Base-by-base conservation (phyloP, 2,113 vertebrate genomes). In the Lonchura striata region DNA sequence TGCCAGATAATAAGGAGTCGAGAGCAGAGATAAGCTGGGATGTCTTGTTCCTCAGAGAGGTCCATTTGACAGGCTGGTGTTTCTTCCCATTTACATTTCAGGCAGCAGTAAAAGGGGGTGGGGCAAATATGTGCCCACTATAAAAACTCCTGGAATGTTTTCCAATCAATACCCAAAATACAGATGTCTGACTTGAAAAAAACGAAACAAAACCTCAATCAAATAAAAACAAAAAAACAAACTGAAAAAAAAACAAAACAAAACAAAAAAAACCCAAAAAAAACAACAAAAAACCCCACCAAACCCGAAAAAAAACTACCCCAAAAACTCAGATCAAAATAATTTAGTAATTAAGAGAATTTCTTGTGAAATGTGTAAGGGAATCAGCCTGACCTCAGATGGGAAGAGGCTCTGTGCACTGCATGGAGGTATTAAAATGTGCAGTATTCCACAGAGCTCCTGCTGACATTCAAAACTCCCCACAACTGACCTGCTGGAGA, bases 81-180 rank as follows among this genome's bases (percentile, higher is more conserved):
- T 97, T 97, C 64, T 90, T 94, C 61, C 87, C 93, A 93, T 96
- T 96, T 81, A 83, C 78, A 74, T 88, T 88, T 96, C 83, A 95
- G 76, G 83, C 81, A 90, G 70, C 82, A 74, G 33, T 86, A 95
- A 94, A 92, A 86, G 4, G 13, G 4, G 8, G 3, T 2, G 9
- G 3, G 17, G 3, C 9, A 90, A 94, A 91, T 33, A 35, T 75
- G 4, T 83, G 21, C 49, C 64, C 39, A 61, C 35, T 86, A 52
- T 86, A 72, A 95, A 94, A 68, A 31, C 25, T 96, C 64, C 57
- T 86, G 75, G 12, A 57, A 78, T 20, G 7, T 65, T 81, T 59
- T 95, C 78, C 57, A 80, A 49, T n/a, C 37, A 56, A 49, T 70
- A 80, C 5, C 33, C 31, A 91, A 87, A 94, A 82, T 87, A 35